Conservation (phyloP, 2,888 invertebrate genomes). For the Hemistola chrysoprasaria region DNA sequence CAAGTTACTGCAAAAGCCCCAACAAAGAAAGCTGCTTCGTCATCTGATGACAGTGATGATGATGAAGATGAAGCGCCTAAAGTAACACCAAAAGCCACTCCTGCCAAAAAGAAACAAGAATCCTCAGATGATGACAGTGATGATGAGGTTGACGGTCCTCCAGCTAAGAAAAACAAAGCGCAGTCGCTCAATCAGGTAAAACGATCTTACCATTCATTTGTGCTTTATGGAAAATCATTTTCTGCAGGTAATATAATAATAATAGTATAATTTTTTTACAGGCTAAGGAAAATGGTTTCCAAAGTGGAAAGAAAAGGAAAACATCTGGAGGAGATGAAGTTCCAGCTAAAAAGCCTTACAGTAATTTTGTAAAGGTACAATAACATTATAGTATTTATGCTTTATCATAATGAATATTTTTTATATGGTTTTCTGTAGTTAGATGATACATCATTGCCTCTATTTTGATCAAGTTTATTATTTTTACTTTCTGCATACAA, state of each 20-base stretch:
- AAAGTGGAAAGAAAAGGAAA: conserved; percentile 69
- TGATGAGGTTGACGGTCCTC: conserved; percentile 31
- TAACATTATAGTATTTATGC: conserved; percentile 4
- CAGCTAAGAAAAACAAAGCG: conserved; percentile 34
- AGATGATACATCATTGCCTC: too few relatives aligned
- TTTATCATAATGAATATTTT: background rate
- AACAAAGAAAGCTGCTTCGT: conserved; percentile 41
- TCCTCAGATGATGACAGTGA: conserved; percentile 40
- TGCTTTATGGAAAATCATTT: too few relatives aligned
- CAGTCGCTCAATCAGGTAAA: conserved; percentile 38
- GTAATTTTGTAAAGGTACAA: conserved; percentile 86
- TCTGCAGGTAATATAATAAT: conserved; percentile 1
- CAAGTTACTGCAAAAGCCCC: conserved; percentile 27
- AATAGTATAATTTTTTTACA: conserved; percentile 10
- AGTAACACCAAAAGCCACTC: conserved; percentile 30
- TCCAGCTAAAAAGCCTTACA: conserved; percentile 83
- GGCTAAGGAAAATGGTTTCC: conserved; percentile 43
- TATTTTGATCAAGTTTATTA: background rate
- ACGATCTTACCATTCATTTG: background rate
- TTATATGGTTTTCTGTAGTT: too few relatives aligned
- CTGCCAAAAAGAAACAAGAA: conserved; percentile 26
- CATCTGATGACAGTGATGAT: conserved; percentile 49
- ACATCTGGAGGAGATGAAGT: conserved; percentile 61
- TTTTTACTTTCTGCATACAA: too few relatives aligned
- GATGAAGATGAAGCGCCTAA: conserved; percentile 31